Base-by-base conservation (phyloP, 2,888 invertebrate species). In the Cryptophagus acutangulus region DNA sequence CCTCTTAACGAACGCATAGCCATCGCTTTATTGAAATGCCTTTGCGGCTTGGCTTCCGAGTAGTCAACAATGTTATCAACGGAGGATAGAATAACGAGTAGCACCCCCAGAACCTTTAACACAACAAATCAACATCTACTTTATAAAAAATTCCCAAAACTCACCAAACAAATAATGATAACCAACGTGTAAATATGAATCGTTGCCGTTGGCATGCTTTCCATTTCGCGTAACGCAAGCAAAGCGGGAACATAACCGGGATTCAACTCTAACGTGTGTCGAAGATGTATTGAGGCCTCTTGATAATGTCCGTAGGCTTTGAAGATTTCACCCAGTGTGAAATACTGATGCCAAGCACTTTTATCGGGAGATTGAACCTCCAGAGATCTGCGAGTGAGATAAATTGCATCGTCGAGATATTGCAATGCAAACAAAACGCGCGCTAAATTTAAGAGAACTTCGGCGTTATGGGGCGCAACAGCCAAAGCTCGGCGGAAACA, bases 311-410 rank as follows among this genome's bases (percentile, higher is more conserved):
- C 90, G 61, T 89, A 89, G 1, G 89, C 87, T 71, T 89, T 90
- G 63, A 90, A 87, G 66, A 92, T 91, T 71, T 92, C 90, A 3
- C 91, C 91, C 38, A 92, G 76, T 3, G 90, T 90, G 66, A 90
- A 88, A 72, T 91, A 89, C 69, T 91, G 91, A 62, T 88, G 86
- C 91, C 90, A 91, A 2, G 89, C 85, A 62, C 84, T 87, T 61
- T 87, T 84, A 62, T 88, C 88, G 0, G 86, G 84, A 17, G 87
- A 82, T 64, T 87, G 87, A 41, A 89, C 82, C 60, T 88, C 88
- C 26, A 92, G 74, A 9, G 90, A 90, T 37, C 87, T 78, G 54
- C 87, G 76, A 36, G 90, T 89, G 59, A 92, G 75, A 63, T 86
- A 88, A 54, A 90, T 88, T 28, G 91, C 91, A 70, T 92, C 91